A percentile compares a stretch with the other conserved stretches of the same genome.
Conservation (phyloP, 1,140 invertebrate species). For the Wiebesia pumilae region DNA sequence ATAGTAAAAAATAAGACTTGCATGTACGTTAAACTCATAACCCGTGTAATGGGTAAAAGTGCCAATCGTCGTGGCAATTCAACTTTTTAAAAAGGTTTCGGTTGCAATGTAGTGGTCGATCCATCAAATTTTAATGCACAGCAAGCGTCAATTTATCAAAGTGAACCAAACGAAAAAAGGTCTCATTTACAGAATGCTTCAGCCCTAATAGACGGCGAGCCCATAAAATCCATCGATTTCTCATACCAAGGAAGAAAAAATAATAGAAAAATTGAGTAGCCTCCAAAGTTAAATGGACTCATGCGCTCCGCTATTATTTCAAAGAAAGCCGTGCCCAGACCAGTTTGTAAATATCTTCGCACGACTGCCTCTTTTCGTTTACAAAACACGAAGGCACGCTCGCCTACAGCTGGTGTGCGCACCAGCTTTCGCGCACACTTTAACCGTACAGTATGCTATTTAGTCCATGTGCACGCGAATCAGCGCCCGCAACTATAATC, state of each 20-base stretch:
- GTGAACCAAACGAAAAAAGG: neutral
- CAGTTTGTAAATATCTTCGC: constrained; percentile 38
- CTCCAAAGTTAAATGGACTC: neutral
- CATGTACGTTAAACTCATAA: neutral
- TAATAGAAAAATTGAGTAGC: neutral
- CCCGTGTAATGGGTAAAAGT: neutral
- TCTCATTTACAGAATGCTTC: neutral
- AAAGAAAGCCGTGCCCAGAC: constrained; percentile 2
- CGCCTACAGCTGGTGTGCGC: neutral
- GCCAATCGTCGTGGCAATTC: neutral
- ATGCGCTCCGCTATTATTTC: constrained; percentile 13
- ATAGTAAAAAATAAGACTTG: neutral
- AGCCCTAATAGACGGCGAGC: neutral
- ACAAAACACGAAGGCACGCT: constrained; percentile 3
- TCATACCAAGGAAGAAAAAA: neutral
- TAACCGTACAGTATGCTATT: neutral
- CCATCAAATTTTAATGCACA: neutral
- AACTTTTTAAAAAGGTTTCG: neutral
- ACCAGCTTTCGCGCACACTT: neutral
- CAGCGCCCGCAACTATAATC: neutral
- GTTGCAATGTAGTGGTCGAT: neutral
- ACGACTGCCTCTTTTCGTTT: neutral
- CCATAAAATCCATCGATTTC: constrained; percentile 6
- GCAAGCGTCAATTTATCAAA: neutral
- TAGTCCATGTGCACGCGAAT: neutral